These are phyloP conservation scores for Cavia aperea DNA, from an alignment of 2,113 vertebrate genomes.

Conservation along the genomic window DNA sequence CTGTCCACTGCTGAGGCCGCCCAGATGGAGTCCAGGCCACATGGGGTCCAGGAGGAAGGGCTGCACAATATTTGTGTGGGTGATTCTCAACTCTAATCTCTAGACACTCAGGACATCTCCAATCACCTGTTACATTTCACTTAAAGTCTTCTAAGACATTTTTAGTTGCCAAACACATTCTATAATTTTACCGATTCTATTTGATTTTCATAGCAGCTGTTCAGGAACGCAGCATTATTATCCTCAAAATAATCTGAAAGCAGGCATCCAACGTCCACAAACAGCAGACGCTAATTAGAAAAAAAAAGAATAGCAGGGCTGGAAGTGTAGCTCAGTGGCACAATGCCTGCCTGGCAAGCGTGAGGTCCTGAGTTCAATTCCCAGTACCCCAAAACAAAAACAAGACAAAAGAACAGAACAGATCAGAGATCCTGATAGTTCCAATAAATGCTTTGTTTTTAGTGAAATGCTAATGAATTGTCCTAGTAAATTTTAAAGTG, in stretches of 20 bases:
- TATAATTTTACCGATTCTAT: background rate
- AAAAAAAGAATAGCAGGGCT: background rate
- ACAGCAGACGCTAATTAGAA: background rate
- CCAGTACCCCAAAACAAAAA: too few species aligned
- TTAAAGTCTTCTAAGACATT: background rate
- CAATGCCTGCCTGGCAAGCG: too few species aligned
- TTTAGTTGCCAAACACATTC: background rate
- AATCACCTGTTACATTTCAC: background rate
- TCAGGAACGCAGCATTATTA: background rate
- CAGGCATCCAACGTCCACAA: background rate
- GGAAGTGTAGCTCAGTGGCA: too few species aligned
- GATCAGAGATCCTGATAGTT: background rate
- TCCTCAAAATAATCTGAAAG: constrained; percentile 5
- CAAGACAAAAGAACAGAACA: background rate
- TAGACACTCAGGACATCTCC: background rate
- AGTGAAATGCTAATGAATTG: background rate
- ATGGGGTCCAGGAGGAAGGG: background rate
- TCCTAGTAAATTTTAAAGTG: background rate
- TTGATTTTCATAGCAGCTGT: background rate
- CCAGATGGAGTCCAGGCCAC: background rate
- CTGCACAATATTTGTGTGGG: background rate
- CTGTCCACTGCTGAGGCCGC: background rate
- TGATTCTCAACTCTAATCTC: background rate
- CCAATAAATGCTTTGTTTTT: background rate
- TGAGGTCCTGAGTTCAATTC: too few species aligned